Evolutionary conservation across 2,113 vertebrate species (phyloP), one percentile per base, ranked within the genome.

Genomic region (Percina caprodes): DNA sequence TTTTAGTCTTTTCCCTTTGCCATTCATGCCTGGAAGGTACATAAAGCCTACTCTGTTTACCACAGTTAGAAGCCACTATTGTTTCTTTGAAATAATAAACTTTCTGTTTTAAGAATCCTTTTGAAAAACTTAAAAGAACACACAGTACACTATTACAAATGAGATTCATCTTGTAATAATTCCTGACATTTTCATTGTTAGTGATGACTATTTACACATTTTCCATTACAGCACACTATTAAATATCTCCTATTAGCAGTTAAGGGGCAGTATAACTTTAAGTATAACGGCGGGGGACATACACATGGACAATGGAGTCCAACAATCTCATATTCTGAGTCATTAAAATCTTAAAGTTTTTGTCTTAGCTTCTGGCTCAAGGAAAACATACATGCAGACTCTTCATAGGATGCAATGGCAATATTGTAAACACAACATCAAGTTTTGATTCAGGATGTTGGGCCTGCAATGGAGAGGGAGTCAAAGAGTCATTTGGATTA

Each of bases 191-290:
- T 77, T 26, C 11, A 16, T 5, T 30, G 19, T 49, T 61, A 70
- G 61, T 69, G 45, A 46, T 0, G 13, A 54, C 46, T 71, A 5
- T 86, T 71, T 52, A 49, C 45, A 48, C 6, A 21, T 39, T 12
- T 62, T 45, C 23, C 66, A 52, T 75, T 51, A 35, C 9, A 54
- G 69, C 69, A 12, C 61, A 16, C 23, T 63, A 24, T 62, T 74
- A 18, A 55, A 60, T 66, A 45, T 76, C 48, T 49, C 26, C 3
- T 13, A 14, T 23, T 35, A 39, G 55, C 73, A 52, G 30, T 39
- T 21, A 30, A 33, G 69, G 45, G 60, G 63, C 19, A 86, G 35
- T 71, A 62, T 54, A 79, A 76, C 26, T 72, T 69, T n/a, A n/a
- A n/a, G n/a, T n/a, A n/a, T n/a, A n/a, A n/a, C n/a, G n/a, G n/a